phyloP scores from a whole-genome alignment of 1,140 invertebrate genomes.

The Brevipalpus yothersi region DNA sequence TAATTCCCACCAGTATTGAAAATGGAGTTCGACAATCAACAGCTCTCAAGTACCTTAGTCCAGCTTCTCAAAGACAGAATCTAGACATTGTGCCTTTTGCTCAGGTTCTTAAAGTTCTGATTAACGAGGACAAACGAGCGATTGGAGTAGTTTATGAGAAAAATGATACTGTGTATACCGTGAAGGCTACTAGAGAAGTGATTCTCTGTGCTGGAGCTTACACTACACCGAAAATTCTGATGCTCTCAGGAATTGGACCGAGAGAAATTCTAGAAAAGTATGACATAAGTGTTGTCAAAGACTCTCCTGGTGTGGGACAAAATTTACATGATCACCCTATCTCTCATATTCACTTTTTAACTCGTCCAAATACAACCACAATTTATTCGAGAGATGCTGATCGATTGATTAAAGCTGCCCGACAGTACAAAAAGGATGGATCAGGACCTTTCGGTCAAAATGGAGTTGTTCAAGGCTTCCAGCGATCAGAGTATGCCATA shows the following conservation, averaged over 20 bases:
- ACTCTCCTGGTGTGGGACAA: constrained; percentile 32
- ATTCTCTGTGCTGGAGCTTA: constrained; percentile 54
- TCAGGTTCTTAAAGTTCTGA: constrained; percentile 50
- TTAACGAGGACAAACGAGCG: constrained; percentile 49
- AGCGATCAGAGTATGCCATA: constrained; percentile 48
- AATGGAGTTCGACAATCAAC: constrained; percentile 60
- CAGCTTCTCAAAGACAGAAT: constrained; percentile 44
- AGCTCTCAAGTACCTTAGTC: constrained; percentile 60
- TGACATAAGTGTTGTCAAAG: constrained; percentile 22
- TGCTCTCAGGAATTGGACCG: constrained; percentile 9
- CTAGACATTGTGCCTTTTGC: constrained; percentile 55
- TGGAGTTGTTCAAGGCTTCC: constrained; percentile 32
- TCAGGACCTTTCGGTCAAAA: background rate
- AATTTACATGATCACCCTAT: constrained; percentile 46
- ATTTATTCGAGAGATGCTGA: constrained; percentile 3
- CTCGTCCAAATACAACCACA: background rate
- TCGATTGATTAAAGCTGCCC: background rate
- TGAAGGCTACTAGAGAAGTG: constrained; percentile 43
- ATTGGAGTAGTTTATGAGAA: constrained; percentile 45
- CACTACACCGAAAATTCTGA: constrained; percentile 5
- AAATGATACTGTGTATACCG: constrained; percentile 32
- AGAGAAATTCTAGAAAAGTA: background rate
- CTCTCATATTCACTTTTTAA: background rate
- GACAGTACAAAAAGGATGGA: background rate
- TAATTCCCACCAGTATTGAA: constrained; percentile 49